Evolutionary conservation across 2,888 invertebrate genomes (phyloP).

Genomic region (Diarsia rubi): DNA sequence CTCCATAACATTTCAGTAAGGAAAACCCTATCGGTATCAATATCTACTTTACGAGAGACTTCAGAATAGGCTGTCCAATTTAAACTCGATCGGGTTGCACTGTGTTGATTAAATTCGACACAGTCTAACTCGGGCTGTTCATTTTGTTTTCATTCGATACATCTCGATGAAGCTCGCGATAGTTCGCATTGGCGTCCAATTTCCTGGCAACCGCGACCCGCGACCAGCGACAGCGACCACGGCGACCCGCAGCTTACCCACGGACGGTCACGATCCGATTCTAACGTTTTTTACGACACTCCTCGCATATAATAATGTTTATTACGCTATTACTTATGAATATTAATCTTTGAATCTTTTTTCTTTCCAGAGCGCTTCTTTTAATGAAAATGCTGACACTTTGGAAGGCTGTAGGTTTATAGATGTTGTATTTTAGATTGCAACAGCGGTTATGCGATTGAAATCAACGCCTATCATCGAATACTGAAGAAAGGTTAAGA

Average conservation of each 20-base stretch:
- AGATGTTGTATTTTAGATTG: background rate
- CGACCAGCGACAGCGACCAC: slow-evolving; percentile 33
- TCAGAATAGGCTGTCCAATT: background rate
- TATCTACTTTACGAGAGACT: background rate
- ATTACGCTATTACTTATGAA: slow-evolving; percentile 53
- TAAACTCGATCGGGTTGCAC: background rate
- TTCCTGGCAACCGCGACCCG: slow-evolving; percentile 48
- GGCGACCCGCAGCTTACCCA: slow-evolving; percentile 26
- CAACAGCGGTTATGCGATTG: background rate
- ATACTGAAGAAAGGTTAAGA: background rate
- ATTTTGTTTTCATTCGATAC: slow-evolving; percentile 51
- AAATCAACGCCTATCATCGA: no score
- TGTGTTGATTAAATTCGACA: slow-evolving; percentile 36
- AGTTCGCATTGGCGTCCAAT: slow-evolving; percentile 59
- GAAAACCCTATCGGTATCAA: background rate
- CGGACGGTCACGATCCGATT: slow-evolving; percentile 25
- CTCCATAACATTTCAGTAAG: background rate
- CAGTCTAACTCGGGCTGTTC: slow-evolving; percentile 10
- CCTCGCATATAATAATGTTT: slow-evolving; percentile 50
- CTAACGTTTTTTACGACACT: slow-evolving; percentile 56
- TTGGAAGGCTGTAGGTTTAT: background rate
- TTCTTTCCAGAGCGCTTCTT: slow-evolving; percentile 15
- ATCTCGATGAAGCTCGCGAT: slow-evolving; percentile 50
- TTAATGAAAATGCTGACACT: slow-evolving; percentile 3
- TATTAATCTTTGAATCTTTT: slow-evolving; percentile 49